These are phyloP conservation scores for Artibeus lituratus DNA, from an alignment of 2,797 vertebrate species.

Conservation along the genomic window DNA sequence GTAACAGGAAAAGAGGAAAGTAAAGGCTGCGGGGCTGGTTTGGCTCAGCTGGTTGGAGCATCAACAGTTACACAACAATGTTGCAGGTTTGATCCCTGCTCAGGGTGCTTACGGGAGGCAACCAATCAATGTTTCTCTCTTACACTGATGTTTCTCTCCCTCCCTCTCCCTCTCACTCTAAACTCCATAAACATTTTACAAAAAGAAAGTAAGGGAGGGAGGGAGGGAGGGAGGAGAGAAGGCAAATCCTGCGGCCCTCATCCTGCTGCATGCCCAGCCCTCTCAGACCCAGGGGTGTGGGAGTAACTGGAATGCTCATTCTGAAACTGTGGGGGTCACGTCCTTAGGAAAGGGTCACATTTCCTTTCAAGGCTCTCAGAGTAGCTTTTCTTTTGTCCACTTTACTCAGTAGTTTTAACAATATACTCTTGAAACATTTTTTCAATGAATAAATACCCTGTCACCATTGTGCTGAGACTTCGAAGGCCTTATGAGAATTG, in stretches of 20 bases:
- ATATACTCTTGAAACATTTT: background rate
- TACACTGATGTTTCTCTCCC: no score
- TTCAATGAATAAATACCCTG: background rate
- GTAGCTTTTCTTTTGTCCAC: background rate
- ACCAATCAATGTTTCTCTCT: background rate
- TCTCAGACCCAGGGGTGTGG: background rate
- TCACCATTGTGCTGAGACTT: background rate
- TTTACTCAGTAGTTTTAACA: background rate
- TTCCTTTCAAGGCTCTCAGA: background rate
- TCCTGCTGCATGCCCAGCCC: no score
- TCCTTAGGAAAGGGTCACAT: background rate
- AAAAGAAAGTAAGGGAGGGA: no score
- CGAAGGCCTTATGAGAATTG: background rate
- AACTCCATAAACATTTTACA: background rate
- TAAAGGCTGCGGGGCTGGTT: background rate
- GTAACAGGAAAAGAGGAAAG: conserved; percentile 10
- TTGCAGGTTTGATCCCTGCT: background rate
- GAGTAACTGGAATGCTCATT: background rate
- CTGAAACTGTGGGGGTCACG: background rate
- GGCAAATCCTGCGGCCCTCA: background rate
- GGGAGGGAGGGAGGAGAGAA: background rate
- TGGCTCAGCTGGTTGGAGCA: background rate
- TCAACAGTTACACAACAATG: background rate
- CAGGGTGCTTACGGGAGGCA: background rate
- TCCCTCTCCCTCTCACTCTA: no score